A percentile compares a stretch with the other conserved stretches of the same genome.
Evolutionary conservation across 2,113 vertebrate genomes (phyloP).

Genomic region (Rhinolophus sinicus): DNA sequence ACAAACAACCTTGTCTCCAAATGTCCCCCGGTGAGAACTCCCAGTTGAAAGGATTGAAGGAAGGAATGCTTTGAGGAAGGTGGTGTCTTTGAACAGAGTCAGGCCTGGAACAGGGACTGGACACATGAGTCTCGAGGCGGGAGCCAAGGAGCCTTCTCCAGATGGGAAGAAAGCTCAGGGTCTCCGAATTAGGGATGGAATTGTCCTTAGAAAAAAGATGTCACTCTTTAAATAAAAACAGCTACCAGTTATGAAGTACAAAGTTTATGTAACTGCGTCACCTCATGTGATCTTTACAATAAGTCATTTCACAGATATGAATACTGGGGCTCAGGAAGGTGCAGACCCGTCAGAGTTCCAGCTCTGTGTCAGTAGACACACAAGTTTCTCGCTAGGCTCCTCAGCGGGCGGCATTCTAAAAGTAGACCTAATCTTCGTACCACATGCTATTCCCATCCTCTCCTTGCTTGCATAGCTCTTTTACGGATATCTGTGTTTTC

Average conservation of each 20-base stretch:
- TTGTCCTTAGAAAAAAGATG: not conserved
- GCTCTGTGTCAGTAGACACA: not conserved
- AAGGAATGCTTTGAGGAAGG: not conserved
- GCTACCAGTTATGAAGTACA: not conserved
- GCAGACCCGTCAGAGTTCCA: not conserved
- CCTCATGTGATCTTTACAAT: not conserved
- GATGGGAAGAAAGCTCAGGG: not conserved
- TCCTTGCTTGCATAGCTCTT: fast-evolving
- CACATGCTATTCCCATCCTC: fast-evolving
- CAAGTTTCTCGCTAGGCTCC: not conserved
- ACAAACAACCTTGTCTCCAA: not conserved
- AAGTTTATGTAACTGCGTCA: not conserved
- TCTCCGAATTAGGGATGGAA: not conserved
- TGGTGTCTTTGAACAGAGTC: fast-evolving
- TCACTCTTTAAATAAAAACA: not conserved
- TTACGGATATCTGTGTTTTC: not conserved
- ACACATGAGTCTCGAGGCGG: fast-evolving
- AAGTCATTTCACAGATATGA: not conserved
- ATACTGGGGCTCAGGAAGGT: not conserved
- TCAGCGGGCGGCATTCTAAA: not conserved
- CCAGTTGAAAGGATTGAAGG: too few species aligned
- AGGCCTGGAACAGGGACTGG: fast-evolving
- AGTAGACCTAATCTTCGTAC: fast-evolving
- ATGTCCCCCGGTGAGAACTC: not conserved
- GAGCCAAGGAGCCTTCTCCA: not conserved